Evolutionary conservation across 2,113 vertebrate species (phyloP), one percentile per base, ranked within the genome.

Genomic region (Limanda limanda): DNA sequence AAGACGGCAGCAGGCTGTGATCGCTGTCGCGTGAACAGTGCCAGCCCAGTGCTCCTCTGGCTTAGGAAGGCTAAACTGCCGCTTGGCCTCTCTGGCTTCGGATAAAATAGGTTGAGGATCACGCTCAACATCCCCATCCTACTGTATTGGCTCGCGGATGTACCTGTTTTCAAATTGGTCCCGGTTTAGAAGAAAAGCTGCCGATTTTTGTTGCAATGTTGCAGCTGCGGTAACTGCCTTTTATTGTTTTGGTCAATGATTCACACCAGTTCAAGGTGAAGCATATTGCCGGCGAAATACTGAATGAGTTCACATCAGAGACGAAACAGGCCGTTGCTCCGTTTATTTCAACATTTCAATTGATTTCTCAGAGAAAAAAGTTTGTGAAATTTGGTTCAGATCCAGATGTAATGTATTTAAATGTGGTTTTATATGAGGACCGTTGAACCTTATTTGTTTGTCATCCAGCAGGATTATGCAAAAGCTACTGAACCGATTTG

Each of bases 1-100:
- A 89, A 91, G 90, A 86, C 84, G 73, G 80, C 72, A 87, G 82
- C 82, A 76, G 67, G 31, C 89, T 88, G 71, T 88, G 86, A 89
- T 90, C 86, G 70, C 83, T 76, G 85, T 87, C 67, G 71, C 71
- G 67, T 86, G 84, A 87, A 85, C 84, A 74, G 68, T 87, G 85
- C 85, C 88, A 88, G 21, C 76, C 85, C 86, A 81, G 76, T 70
- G 79, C 82, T 83, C 66, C 64, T 74, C 57, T 70, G 86, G 85
- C 60, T 89, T 86, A 84, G 62, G 62, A 67, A 71, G 74, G 83
- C 85, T 87, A 88, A 86, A 89, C 79, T 71, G 62, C 59, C 1
- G 59, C 83, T 77, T 72, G 84, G 82, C 85, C 78, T 84, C 62
- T 77, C 69, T 84, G 80, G 82, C 86, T 87, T 66, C 4, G n/a